Conservation (phyloP, 2,797 vertebrate species). For the Muscicapa comitata region DNA sequence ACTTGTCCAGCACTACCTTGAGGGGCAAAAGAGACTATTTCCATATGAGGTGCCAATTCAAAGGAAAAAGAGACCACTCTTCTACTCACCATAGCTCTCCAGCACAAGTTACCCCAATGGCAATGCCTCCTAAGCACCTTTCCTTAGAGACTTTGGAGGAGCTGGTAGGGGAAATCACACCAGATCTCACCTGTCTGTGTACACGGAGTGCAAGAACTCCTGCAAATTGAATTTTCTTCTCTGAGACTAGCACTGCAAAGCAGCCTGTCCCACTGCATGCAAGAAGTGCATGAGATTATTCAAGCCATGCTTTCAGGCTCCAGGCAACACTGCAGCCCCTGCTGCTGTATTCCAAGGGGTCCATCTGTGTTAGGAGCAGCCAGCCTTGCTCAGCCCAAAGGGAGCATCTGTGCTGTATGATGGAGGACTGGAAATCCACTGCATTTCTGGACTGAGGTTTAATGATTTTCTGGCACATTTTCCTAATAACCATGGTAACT, state of each 20-base stretch:
- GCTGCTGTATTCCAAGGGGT: not conserved
- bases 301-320: not conserved
- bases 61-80: not conserved
- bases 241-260: not conserved
- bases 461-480: slow-evolving; percentile 48
- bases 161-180: not conserved
- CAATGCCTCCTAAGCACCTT: not conserved
- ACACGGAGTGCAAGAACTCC: not conserved
- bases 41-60: not conserved
- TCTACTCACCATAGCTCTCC: not conserved
- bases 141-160: not conserved
- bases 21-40: not conserved
- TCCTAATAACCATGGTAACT: slow-evolving; percentile 56
- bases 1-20: not conserved
- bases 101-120: not conserved
- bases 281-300: not conserved
- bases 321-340: not conserved
- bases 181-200: not conserved
- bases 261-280: not conserved
- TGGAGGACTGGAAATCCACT: slow-evolving; percentile 6
- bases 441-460: slow-evolving; percentile 8
- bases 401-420: slow-evolving; percentile 7
- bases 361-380: not conserved
- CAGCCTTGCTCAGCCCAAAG: not conserved
- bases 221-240: not conserved